Evolutionary conservation across 2,797 vertebrate genomes (phyloP).

Genomic region (Champsocephalus gunnari): DNA sequence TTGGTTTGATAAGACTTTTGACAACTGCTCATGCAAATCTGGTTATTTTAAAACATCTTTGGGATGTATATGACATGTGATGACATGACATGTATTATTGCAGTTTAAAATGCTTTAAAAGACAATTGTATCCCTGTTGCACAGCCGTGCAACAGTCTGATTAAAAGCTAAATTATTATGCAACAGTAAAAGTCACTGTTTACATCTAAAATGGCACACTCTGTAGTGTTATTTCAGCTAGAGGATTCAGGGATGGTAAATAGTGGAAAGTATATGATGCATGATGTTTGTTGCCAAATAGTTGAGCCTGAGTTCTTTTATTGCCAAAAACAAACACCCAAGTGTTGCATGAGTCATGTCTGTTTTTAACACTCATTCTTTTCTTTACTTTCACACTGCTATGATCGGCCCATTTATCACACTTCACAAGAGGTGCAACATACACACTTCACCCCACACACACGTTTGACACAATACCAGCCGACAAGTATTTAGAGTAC

Average conservation of each 20-base stretch:
- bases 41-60: background rate
- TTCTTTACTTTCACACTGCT: background rate
- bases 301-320: background rate
- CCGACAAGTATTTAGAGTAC: constrained; percentile 68
- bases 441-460: constrained; percentile 35
- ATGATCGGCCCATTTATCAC: constrained; percentile 17
- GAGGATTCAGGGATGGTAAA: background rate
- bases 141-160: background rate
- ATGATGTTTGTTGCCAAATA: background rate
- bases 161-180: background rate
- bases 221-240: background rate
- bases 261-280: background rate
- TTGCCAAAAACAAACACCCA: background rate
- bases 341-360: background rate
- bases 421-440: constrained; percentile 21
- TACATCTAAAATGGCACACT: background rate
- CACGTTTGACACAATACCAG: constrained; percentile 24
- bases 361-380: background rate
- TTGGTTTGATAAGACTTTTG: too few species aligned
- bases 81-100: background rate
- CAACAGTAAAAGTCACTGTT: background rate
- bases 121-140: background rate
- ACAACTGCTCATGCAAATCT: background rate
- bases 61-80: background rate
- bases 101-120: background rate